Evolutionary conservation across 2,113 vertebrate genomes (phyloP), one percentile per base, ranked within the genome.

Genomic region (Parus major): DNA sequence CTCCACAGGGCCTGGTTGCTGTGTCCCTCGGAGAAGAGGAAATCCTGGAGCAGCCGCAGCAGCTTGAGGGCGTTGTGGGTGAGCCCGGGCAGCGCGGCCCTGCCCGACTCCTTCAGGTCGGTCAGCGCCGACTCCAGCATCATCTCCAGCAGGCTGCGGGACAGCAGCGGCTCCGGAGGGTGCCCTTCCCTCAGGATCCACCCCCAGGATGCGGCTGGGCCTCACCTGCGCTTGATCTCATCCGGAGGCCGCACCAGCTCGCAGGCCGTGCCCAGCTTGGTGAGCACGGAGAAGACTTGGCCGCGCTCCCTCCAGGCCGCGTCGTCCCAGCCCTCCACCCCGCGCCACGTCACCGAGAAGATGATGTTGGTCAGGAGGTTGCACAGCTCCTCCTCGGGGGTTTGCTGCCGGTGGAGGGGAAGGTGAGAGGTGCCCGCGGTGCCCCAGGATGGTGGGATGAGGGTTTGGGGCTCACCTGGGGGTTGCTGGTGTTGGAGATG

Each of bases 211-310:
- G 7, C 1, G 6, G 31, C 15, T 2, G 11, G 12, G 59, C 31
- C 96, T 65, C 44, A 99, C 99, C 99, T 99, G 95, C 99, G 98
- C 70, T 99, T 99, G 97, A 99, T 99, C 94, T 98, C 99, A 35
- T 99, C 99, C 0, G 99, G 99, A 0, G 98, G 98, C 9, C 98
- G 97, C 56, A 99, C 99, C 41, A 99, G 98, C 42, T 99, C 98
- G 27, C 99, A 99, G 4, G 99, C 99, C 0, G 99, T 97, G 50
- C 99, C 99, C 90, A 99, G 98, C 97, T 99, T 99, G 88, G 99
- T 99, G 93, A 99, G 99, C 92, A 99, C 99, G 0, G 99, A 99
- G 97, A 99, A 99, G 42, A 99, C 99, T 97, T 99, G 99, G 33
- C 99, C 99, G 0, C 99, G 98, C 44, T 99, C 99, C 55, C 99